Percentiles rank a stretch among this genome's conserved stretches.
These are phyloP conservation scores for Pempheris klunzingeri DNA, from an alignment of 2,797 vertebrate genomes.

Conservation along the genomic window DNA sequence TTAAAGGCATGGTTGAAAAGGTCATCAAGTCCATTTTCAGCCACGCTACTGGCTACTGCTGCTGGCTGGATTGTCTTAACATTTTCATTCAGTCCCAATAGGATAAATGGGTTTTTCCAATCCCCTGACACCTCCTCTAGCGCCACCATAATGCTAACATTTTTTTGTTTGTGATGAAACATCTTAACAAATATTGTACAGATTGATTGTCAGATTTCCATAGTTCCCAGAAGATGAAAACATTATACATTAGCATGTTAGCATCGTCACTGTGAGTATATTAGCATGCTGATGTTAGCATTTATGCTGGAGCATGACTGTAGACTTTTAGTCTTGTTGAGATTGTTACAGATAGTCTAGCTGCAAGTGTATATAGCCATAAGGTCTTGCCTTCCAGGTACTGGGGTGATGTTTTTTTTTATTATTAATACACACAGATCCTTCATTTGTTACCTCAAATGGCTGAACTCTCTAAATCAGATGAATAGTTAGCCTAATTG, in stretches of 20 bases:
- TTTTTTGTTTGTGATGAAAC: neutral
- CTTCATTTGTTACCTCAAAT: neutral
- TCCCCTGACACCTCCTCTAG: neutral
- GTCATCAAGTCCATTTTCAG: neutral
- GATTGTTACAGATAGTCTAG: neutral
- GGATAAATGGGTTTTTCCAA: neutral
- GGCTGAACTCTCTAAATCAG: no score
- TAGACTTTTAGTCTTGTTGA: neutral
- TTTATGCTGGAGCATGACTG: neutral
- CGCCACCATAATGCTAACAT: neutral
- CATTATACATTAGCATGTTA: neutral
- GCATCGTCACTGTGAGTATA: neutral
- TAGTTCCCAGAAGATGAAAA: neutral
- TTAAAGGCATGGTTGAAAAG: neutral
- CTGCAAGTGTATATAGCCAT: neutral
- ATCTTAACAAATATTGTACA: no score
- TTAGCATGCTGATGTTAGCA: neutral
- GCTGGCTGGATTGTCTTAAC: neutral
- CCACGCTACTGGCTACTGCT: no score
- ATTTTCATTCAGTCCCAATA: neutral
- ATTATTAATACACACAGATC: no score
- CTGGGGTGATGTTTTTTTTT: neutral
- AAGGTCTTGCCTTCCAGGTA: neutral
- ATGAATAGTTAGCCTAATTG: no score
- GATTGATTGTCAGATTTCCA: no score